Conservation (phyloP, 2,797 vertebrate genomes). For the Malurus splendens region DNA sequence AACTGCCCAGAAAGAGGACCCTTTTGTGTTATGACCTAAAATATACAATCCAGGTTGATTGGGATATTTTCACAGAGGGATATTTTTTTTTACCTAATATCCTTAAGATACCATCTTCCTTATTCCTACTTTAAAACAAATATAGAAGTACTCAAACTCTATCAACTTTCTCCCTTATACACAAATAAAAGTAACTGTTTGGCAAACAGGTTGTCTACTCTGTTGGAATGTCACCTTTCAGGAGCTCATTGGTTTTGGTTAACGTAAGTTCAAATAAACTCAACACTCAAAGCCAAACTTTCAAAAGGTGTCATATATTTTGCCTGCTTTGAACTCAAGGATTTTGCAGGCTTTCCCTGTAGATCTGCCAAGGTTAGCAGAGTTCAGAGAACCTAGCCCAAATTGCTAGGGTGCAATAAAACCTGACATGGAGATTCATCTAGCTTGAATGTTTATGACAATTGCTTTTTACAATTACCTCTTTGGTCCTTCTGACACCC, state of each 20-base stretch:
- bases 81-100: not conserved
- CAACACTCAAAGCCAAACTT: conserved; percentile 41
- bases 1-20: not conserved
- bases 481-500: not conserved
- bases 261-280: conserved; percentile 57
- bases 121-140: conserved; percentile 33
- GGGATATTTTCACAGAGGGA: not conserved
- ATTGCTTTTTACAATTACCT: not conserved
- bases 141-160: not conserved
- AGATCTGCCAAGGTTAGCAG: conserved; percentile 57
- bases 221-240: conserved; percentile 36
- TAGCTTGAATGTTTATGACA: not conserved
- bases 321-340: conserved; percentile 53
- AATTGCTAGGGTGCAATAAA: conserved; percentile 31
- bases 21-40: not conserved
- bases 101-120: not conserved
- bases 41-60: not conserved
- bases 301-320: conserved; percentile 57
- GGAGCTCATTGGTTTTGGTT: conserved; percentile 50
- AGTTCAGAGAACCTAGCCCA: conserved; percentile 51
- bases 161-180: conserved; percentile 15
- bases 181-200: conserved; percentile 43
- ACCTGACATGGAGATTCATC: conserved; percentile 23
- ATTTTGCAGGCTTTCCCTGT: conserved; percentile 52
- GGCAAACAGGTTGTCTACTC: conserved; percentile 24